Base-by-base conservation (phyloP, 92 coral and sea anemone genomes). In the Porites evermanni region DNA sequence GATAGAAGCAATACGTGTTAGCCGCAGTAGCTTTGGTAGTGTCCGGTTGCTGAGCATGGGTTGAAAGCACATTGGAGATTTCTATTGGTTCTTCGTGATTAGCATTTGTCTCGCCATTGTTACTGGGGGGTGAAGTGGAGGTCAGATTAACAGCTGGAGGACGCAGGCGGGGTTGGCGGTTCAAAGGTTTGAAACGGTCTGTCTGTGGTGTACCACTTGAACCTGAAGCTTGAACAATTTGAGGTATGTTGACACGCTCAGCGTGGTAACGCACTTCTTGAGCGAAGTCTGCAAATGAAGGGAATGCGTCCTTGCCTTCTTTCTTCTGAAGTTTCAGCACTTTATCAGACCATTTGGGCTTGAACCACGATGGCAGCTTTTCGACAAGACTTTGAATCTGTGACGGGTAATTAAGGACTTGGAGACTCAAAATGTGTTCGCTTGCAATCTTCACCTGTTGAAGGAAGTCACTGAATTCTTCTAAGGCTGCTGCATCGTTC, bases 261-360 rank as follows among this genome's bases (percentile, higher is more conserved):
- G 93, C 87, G 7, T 90, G 84, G 69, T 80, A 86, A 18, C 79
- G 54, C 1, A 86, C 93, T 14, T 32, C 77, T 18, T 86, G 73
- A 11, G 68, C 90, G 56, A 90, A 90, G 32, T 90, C 64, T 59
- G 21, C 81, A 65, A 90, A 90, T 2, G 78, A 17, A 2, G 90
- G 93, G 75, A 86, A 90, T 11, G 93, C 58, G 24, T 86, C 91
- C 44, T 85, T 79, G 11, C 93, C 90, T 61, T 87, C 72, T 26
- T 67, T 80, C n/a, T 47, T 90, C 71, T 90, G 93, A n/a, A 87
- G 69, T 77, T 69, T 87, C 88, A 86, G 50, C 18, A 87, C 91
- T 67, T 75, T 90, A 19, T 87, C 91, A 6, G 93, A 75, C 93
- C 93, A 87, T 70, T 90, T 90, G 16, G 87, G 11, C 82, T 83